Base-by-base conservation (phyloP, 1,140 invertebrate genomes). In the Contarinia nasturtii region DNA sequence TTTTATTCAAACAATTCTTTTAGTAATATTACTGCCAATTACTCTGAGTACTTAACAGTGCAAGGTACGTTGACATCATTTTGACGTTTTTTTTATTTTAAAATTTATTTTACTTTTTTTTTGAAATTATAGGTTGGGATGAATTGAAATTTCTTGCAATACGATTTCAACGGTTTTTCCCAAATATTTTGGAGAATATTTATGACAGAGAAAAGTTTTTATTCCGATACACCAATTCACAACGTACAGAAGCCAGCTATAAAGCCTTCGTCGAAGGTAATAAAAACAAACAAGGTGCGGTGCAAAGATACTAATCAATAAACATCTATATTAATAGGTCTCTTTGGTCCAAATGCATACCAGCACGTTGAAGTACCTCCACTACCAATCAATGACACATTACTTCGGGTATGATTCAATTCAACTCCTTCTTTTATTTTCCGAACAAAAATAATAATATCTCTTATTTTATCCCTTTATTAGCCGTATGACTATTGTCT, bases 221-320 rank as follows among this genome's bases (percentile, higher is more conserved):
- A 75, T 77, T 80, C 54, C 67, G 69, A 52, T 72, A 70, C 50
- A 76, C 76, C 10, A 67, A 68, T 15, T 72, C 67, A 22, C 70
- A 77, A 54, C 60, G 74, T 38, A 71, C 74, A 19, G 59, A 71
- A 50, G 67, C 69, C 46, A 79, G 75, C 61, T 76, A 72, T 33
- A 65, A 67, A 52, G 64, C 70, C 11, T 80, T 76, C 59, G 62
- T 68, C 2, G 59, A 70, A 53, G 75, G 27, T 27, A 27, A n/a
- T n/a, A n/a, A n/a, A n/a, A n/a, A n/a, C n/a, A n/a, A 27, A 27
- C 10, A 10, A 27, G 27, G 4, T 27, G n/a, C n/a, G n/a, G n/a
- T n/a, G n/a, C n/a, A n/a, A n/a, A n/a, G n/a, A n/a, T n/a, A n/a
- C n/a, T n/a, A n/a, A n/a, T n/a, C n/a, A n/a, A n/a, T n/a, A n/a